Evolutionary conservation across 2,888 invertebrate genomes (phyloP).

Genomic region (Steinernema carpocapsae): DNA sequence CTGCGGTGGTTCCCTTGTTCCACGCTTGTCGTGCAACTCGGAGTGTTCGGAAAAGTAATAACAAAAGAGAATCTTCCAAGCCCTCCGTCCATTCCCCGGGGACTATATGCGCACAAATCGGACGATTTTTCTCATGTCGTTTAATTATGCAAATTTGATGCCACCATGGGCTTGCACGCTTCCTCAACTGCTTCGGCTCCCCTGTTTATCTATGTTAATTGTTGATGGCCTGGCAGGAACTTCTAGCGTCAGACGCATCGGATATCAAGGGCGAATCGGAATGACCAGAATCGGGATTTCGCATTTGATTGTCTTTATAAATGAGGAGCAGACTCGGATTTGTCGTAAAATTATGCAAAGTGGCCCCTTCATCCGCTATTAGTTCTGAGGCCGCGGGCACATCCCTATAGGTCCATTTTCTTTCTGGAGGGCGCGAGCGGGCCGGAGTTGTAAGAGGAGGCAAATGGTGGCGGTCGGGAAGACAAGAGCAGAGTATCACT

Average conservation of each 20-base stretch:
- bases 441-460: not conserved
- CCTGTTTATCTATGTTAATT: conserved; percentile 15
- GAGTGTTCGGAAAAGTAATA: conserved; percentile 24
- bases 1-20: too few species aligned
- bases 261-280: not conserved
- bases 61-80: conserved; percentile 21
- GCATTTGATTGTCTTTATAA: conserved; percentile 1
- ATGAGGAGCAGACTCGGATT: not conserved
- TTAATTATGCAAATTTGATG: conserved; percentile 30
- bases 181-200: not conserved
- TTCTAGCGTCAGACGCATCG: not conserved
- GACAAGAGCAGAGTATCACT: conserved; percentile 32
- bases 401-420: conserved; percentile 33
- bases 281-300: not conserved
- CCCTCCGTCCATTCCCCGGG: not conserved
- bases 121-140: not conserved
- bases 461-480: conserved; percentile 16
- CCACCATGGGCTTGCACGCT: not conserved
- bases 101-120: conserved; percentile 6
- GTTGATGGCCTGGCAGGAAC: not conserved
- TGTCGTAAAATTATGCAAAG: conserved; percentile 33
- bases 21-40: not conserved
- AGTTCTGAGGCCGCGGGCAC: not conserved
- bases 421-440: not conserved
- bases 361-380: conserved; percentile 11